A percentile compares a stretch with the other conserved stretches of the same genome.
phyloP scores from a whole-genome alignment of 1,140 invertebrate species.

The Ylistrum balloti region DNA sequence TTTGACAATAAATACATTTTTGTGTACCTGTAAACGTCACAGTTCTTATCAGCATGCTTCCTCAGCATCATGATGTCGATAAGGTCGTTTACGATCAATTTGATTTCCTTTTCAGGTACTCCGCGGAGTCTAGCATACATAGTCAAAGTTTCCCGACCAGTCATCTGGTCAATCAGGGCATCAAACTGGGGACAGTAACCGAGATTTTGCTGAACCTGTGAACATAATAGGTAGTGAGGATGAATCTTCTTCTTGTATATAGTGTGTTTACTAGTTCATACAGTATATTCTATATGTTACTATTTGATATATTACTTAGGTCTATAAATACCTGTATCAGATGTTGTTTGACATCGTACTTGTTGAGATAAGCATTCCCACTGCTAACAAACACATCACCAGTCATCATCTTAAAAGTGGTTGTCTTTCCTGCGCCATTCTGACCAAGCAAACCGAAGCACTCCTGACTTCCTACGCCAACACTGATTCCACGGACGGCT shows the following conservation, averaged over 20 bases:
- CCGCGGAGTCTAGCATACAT: slow-evolving; percentile 91
- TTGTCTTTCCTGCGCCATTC: slow-evolving; percentile 95
- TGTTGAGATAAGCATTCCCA: slow-evolving; percentile 80
- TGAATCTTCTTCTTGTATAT: no score
- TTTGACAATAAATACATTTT: no score
- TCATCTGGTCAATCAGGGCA: slow-evolving; percentile 84
- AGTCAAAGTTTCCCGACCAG: slow-evolving; percentile 87
- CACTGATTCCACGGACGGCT: slow-evolving; percentile 85
- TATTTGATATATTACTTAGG: no score
- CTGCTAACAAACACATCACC: slow-evolving; percentile 84
- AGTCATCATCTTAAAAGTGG: slow-evolving; percentile 92
- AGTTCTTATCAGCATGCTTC: slow-evolving; percentile 76
- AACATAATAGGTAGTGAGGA: no score
- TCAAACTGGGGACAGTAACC: slow-evolving; percentile 84
- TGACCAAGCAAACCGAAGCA: slow-evolving; percentile 95
- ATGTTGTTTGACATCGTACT: slow-evolving; percentile 74
- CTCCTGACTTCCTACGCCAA: slow-evolving; percentile 85
- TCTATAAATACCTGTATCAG: slow-evolving; percentile 66
- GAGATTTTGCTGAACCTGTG: slow-evolving; percentile 79
- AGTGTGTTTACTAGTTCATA: no score
- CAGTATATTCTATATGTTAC: no score
- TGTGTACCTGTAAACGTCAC: slow-evolving; percentile 70
- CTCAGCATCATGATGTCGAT: slow-evolving; percentile 73
- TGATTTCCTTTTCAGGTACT: slow-evolving; percentile 73
- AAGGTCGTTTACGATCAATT: slow-evolving; percentile 80